A percentile compares a stretch with the other conserved stretches of the same genome.
phyloP scores from a whole-genome alignment of 2,797 vertebrate genomes.

The Clamator glandarius region DNA sequence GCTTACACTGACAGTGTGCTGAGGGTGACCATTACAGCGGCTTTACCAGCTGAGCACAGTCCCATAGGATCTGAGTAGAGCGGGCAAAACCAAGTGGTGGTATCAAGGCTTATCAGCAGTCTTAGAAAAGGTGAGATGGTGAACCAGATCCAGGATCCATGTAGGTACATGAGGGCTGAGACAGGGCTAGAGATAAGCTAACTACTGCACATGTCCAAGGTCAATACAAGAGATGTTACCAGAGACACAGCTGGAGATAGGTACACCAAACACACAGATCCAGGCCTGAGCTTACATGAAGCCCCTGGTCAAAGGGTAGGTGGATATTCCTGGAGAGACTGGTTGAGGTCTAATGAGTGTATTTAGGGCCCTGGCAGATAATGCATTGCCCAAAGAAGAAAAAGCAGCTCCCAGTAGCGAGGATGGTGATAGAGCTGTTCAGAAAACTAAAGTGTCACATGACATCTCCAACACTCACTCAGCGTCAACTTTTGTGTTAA shows the following conservation, averaged over 20 bases:
- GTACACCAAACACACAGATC: fast-evolving
- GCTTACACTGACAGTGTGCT: background rate
- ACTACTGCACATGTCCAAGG: background rate
- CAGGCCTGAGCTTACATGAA: background rate
- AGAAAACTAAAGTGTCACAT: background rate
- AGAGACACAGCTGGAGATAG: background rate
- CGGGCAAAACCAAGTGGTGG: background rate
- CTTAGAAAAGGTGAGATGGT: background rate
- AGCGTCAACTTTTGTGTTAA: background rate
- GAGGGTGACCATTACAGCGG: background rate
- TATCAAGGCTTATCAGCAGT: background rate
- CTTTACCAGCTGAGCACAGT: background rate
- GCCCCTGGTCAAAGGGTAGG: background rate
- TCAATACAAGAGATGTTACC: background rate
- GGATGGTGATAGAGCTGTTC: background rate
- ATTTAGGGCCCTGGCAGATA: background rate
- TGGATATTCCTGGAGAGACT: background rate
- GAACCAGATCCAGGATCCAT: background rate
- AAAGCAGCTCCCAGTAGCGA: background rate
- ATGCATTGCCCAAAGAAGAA: background rate
- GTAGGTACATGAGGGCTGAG: background rate
- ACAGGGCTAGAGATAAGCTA: background rate
- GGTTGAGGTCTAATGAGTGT: background rate
- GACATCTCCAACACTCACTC: background rate
- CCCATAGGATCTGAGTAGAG: background rate